phyloP scores from a whole-genome alignment of 2,888 invertebrate species.

The Notodonta dromedarius region DNA sequence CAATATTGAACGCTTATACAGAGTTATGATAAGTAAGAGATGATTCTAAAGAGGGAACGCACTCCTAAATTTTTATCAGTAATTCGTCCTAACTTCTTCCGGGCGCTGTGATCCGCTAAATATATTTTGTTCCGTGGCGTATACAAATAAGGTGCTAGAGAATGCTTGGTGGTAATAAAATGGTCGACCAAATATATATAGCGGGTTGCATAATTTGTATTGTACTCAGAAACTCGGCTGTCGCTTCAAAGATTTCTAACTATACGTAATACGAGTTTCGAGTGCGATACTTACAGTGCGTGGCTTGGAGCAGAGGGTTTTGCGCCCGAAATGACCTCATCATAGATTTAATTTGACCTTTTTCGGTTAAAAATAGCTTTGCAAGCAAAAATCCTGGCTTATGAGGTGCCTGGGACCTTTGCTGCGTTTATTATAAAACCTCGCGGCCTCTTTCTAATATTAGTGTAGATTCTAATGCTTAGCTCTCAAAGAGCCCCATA shows the following conservation, averaged over 20 bases:
- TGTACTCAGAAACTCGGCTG: conserved; percentile 20
- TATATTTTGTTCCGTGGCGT: conserved; percentile 36
- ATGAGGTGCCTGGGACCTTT: no score
- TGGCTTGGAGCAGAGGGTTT: conserved; percentile 13
- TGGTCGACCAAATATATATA: conserved; percentile 39
- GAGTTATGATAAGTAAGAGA: conserved; percentile 55
- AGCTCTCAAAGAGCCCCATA: background rate
- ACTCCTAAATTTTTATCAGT: conserved; percentile 58
- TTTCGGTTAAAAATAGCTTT: background rate
- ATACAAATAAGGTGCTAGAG: conserved; percentile 54
- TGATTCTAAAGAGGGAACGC: conserved; percentile 48
- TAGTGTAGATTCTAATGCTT: background rate
- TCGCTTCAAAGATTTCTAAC: conserved; percentile 33
- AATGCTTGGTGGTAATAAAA: conserved; percentile 30
- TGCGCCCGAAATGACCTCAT: background rate
- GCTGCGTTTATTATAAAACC: background rate
- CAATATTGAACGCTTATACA: conserved; percentile 66
- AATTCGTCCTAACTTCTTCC: conserved; percentile 58
- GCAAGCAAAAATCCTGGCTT: no score
- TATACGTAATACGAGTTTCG: conserved; percentile 26
- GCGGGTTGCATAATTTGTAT: conserved; percentile 36
- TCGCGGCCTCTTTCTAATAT: background rate
- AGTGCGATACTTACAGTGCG: conserved; percentile 23
- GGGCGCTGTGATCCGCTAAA: conserved; percentile 37
- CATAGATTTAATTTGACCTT: background rate